Base-by-base conservation (phyloP, 2,888 invertebrate genomes). In the Andricus quercusramuli region DNA sequence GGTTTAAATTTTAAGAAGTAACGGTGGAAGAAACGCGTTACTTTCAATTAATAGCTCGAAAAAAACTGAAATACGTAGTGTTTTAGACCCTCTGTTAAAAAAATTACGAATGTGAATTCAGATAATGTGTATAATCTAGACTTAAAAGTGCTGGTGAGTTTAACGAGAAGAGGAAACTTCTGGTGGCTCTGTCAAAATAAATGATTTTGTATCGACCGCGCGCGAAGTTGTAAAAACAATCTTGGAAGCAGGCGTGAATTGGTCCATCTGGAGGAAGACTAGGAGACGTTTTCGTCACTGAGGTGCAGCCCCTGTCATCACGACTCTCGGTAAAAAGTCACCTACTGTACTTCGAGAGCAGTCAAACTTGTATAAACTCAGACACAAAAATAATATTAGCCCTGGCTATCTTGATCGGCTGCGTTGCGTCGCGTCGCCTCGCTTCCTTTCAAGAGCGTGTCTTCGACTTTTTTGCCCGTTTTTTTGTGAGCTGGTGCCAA, bases 311-410 rank as follows among this genome's bases (percentile, higher is more conserved):
- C 74, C 74, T 74, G 74, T 74, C 74, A 74, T 56, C 74, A 56
- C 74, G 74, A 74, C 56, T 74, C 56, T 56, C 56, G 17, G 13
- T 32, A 74, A 74, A 74, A 74, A 56, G 13, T n/a, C 74, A 74
- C 56, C 74, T 74, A 74, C 32, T 13, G 56, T 74, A 74, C 74
- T 74, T 74, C 51, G 51, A 74, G 74, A 74, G 74, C 32, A 70
- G 68, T 68, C 74, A 74, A 29, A 51, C 51, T 74, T 74, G 32
- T 74, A 56, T 74, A 74, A 74, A 74, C 74, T 74, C 74, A 74
- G 74, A 74, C 74, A 68, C 68, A 74, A 74, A 74, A 74, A 74
- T 74, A 74, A 74, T 74, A 74, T 74, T 74, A 56, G 47, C 51
- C 51, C 70, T 70, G 74, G 29, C 56, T 74, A 56, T 74, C 74